A percentile compares a stretch with the other conserved stretches of the same genome.
These are phyloP conservation scores for Cyphomyrus plagiostoma DNA, from an alignment of 2,113 vertebrate genomes.

Conservation along the genomic window DNA sequence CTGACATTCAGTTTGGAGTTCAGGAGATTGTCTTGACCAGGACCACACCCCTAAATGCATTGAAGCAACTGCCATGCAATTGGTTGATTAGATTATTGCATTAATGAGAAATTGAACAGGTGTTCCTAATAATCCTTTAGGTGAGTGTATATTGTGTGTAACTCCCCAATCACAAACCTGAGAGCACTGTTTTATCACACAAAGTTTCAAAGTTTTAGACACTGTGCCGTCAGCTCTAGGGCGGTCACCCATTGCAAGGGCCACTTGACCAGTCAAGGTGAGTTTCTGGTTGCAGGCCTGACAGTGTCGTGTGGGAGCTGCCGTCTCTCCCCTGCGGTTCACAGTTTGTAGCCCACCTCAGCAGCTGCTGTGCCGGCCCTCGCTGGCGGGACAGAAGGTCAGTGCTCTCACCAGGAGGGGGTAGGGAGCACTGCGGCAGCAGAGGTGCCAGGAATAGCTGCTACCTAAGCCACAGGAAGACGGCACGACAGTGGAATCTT, in stretches of 20 bases:
- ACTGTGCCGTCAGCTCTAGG: background rate
- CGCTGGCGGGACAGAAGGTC: conserved; percentile 19
- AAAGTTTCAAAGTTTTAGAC: background rate
- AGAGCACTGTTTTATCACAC: background rate
- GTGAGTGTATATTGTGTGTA: background rate
- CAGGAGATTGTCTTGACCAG: no score
- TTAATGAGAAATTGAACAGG: no score
- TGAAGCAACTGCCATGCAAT: no score
- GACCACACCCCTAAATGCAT: no score
- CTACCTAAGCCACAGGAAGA: conserved; percentile 30
- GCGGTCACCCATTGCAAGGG: background rate
- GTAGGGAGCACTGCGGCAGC: background rate
- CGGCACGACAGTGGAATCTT: conserved; percentile 25
- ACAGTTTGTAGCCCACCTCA: background rate
- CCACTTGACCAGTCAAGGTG: background rate
- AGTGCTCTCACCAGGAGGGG: conserved; percentile 10
- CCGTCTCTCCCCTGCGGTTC: conserved; percentile 17
- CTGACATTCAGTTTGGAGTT: no score
- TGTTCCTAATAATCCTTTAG: no score
- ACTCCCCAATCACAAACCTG: background rate
- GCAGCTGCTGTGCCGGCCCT: background rate
- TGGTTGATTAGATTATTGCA: no score
- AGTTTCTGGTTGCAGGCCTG: background rate
- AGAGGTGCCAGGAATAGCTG: conserved; percentile 43
- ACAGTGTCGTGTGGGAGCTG: background rate